Base-by-base conservation (phyloP, 2,797 vertebrate genomes). In the Strix occidentalis region DNA sequence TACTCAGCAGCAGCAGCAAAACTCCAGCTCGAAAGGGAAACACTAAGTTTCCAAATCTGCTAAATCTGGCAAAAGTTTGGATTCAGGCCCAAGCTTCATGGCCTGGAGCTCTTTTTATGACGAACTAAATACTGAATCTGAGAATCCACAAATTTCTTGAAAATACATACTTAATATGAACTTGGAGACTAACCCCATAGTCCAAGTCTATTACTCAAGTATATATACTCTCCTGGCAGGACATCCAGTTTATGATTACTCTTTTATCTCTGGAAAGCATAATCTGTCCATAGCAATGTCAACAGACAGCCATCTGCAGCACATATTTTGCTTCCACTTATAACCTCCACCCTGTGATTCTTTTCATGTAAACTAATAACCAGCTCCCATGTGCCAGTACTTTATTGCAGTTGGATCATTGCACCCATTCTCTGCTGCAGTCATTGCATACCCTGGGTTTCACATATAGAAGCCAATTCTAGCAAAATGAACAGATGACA, bases 181-280 rank as follows among this genome's bases (percentile, higher is more conserved):
- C 81, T 95, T 92, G 70, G 77, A 95, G 68, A 68, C 64, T 29
- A 90, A 83, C 77, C 64, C 83, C 84, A 57, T 46, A 87, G 91
- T 75, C 88, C 75, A 69, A 89, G 50, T 19, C 88, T 85, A 68
- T 92, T 87, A 93, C 81, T 93, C 88, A 95, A 93, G 86, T 15
- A 84, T 48, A 83, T 54, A 79, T 69, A 79, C 63, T 50, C 71
- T 83, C 31, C 92, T 95, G 94, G 95, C 93, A 96, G 96, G 81
- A 95, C 90, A 95, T 77, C 37, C 71, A 93, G 94, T 93, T 94
- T 93, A 71, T 87, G 85, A 91, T 82, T 72, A 25, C 51, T 84
- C 69, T 84, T 94, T 94, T 95, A 95, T 96, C 95, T 95, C 96
- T 89, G 93, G 84, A 88, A 97, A 95, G 71, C 70, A 79, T 89